A percentile compares a stretch with the other conserved stretches of the same genome.
These are phyloP conservation scores for Episyrphus balteatus DNA, from an alignment of 1,140 invertebrate genomes.

Conservation along the genomic window DNA sequence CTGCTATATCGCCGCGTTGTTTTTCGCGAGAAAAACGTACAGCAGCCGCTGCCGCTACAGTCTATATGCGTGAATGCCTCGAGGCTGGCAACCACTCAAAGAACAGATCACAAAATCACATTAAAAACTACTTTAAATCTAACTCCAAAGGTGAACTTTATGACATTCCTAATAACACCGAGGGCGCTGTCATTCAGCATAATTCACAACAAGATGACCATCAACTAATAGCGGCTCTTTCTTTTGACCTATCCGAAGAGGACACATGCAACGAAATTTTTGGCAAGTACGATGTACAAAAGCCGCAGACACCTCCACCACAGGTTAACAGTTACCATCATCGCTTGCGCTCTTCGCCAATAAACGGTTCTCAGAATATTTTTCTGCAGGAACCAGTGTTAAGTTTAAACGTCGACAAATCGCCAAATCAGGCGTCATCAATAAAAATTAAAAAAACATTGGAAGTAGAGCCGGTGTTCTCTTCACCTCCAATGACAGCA, in stretches of 20 bases:
- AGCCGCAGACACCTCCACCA: not conserved
- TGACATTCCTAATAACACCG: not conserved
- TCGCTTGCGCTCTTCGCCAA: conserved; percentile 10
- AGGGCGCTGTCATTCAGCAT: conserved; percentile 6
- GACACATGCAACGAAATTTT: conserved; percentile 11
- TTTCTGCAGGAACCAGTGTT: conserved; percentile 34
- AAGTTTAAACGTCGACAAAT: conserved; percentile 32
- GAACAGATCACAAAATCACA: conserved; percentile 8
- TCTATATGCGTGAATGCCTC: not conserved
- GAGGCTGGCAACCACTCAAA: conserved; percentile 7
- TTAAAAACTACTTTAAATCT: not conserved
- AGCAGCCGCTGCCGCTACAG: conserved; percentile 8
- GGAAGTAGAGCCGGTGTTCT: conserved; percentile 26
- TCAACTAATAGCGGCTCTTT: conserved; percentile 10
- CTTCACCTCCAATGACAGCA: conserved; percentile 23
- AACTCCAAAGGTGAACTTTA: conserved; percentile 9
- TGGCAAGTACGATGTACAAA: not conserved
- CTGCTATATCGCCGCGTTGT: not conserved
- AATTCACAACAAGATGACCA: conserved; percentile 3
- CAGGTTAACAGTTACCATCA: not conserved
- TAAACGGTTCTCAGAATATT: conserved; percentile 29
- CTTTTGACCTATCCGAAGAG: conserved; percentile 21
- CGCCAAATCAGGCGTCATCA: conserved; percentile 31
- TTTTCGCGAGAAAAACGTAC: conserved; percentile 3
- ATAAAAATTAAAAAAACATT: conserved; percentile 34